phyloP scores from a whole-genome alignment of 1,140 invertebrate genomes.

The Drosophila quadrilineata region DNA sequence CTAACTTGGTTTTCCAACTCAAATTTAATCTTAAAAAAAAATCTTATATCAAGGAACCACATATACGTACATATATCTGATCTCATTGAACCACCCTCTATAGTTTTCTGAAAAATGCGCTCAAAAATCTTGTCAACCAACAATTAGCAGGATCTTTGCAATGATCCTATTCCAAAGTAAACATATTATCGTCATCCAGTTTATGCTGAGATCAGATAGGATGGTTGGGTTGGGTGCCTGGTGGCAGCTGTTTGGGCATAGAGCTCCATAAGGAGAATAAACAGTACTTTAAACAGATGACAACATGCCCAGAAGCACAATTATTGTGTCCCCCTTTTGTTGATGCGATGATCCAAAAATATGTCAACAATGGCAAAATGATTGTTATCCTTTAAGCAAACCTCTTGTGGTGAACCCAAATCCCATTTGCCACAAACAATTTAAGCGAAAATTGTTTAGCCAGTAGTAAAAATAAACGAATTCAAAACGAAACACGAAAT shows the following conservation, averaged over 20 bases:
- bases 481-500: slow-evolving; percentile 22
- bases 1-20: too few relatives aligned
- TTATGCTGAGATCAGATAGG: not conserved
- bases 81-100: too few relatives aligned
- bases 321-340: slow-evolving; percentile 47
- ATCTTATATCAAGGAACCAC: too few relatives aligned
- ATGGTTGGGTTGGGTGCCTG: not conserved
- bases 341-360: slow-evolving; percentile 35
- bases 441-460: slow-evolving; percentile 76
- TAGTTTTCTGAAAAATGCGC: too few relatives aligned
- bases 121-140: too few relatives aligned
- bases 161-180: too few relatives aligned
- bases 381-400: slow-evolving; percentile 78
- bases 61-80: too few relatives aligned
- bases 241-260: slow-evolving; percentile 22
- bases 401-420: slow-evolving; percentile 72
- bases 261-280: slow-evolving; percentile 31
- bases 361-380: slow-evolving; percentile 74
- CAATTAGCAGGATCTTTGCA: too few relatives aligned
- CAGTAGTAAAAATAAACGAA: slow-evolving; percentile 68
- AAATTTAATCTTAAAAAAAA: too few relatives aligned
- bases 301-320: slow-evolving; percentile 53
- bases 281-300: slow-evolving; percentile 62
- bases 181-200: not conserved
- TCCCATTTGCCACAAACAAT: slow-evolving; percentile 75